phyloP scores from a whole-genome alignment of 2,888 invertebrate genomes.

The Parascotia fuliginaria region DNA sequence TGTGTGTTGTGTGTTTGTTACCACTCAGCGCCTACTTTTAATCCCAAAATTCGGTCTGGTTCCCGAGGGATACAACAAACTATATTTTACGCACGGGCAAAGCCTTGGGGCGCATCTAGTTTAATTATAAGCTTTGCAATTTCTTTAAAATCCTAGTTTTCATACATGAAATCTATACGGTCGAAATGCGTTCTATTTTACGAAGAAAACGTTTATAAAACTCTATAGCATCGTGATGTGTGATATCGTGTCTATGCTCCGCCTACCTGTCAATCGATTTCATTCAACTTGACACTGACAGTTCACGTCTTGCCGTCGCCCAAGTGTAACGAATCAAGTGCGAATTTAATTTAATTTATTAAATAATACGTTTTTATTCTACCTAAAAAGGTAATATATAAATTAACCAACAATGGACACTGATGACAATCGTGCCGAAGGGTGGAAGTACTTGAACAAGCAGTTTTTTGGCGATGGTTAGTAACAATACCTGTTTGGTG shows the following conservation, averaged over 20 bases:
- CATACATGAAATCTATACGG: too few relatives aligned
- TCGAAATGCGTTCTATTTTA: too few relatives aligned
- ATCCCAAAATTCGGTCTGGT: too few relatives aligned
- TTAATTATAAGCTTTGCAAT: too few relatives aligned
- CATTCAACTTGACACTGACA: slow-evolving; percentile 52
- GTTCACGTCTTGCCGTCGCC: slow-evolving; percentile 45
- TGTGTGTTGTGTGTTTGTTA: too few relatives aligned
- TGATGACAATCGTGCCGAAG: slow-evolving; percentile 78
- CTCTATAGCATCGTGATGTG: too few relatives aligned
- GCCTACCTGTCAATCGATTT: slow-evolving; percentile 35
- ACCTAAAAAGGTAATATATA: slow-evolving; percentile 21
- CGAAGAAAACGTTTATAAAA: neutral
- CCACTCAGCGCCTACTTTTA: too few relatives aligned
- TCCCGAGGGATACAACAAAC: too few relatives aligned
- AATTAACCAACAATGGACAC: slow-evolving; percentile 56
- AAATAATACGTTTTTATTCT: slow-evolving; percentile 28
- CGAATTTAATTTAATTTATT: slow-evolving; percentile 34
- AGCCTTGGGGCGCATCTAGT: too few relatives aligned
- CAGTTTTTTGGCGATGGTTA: slow-evolving; percentile 82
- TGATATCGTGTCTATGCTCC: too few relatives aligned
- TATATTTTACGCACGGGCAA: too few relatives aligned
- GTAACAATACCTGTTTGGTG: slow-evolving; percentile 51
- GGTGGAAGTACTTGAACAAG: slow-evolving; percentile 82
- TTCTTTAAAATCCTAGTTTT: too few relatives aligned
- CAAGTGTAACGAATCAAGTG: slow-evolving; percentile 27